Conservation (phyloP, 2,797 vertebrate species). For the Triplophysa yarkandensis region DNA sequence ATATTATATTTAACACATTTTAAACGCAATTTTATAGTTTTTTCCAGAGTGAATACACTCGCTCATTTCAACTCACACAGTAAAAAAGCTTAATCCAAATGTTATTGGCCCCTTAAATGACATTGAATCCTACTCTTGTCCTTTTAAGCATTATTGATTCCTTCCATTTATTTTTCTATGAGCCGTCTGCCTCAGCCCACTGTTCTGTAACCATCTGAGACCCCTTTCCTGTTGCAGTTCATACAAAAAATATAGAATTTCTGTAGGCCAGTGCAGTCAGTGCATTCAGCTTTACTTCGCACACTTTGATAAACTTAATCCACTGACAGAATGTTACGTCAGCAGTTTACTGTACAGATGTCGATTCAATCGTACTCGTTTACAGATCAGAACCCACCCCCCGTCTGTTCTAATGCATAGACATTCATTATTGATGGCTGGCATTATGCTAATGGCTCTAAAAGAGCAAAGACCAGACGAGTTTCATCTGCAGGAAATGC, state of each 20-base stretch:
- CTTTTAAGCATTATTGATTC: not conserved
- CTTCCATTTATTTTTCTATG: not conserved
- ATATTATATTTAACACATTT: not conserved
- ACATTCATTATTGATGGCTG: constrained; percentile 82
- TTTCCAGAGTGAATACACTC: not conserved
- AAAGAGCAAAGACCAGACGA: constrained; percentile 60
- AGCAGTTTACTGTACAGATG: constrained; percentile 26
- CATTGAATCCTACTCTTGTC: not conserved
- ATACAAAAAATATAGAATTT: not conserved
- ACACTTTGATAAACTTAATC: constrained; percentile 32
- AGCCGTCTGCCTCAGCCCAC: not conserved
- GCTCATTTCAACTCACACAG: not conserved
- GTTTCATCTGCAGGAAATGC: constrained; percentile 46
- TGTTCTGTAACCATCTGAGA: not conserved
- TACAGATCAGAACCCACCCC: constrained; percentile 17
- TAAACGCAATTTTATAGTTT: not conserved
- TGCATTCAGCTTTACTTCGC: constrained; percentile 37
- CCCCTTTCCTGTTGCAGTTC: not conserved
- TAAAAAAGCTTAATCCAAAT: not conserved
- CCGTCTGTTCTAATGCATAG: constrained; percentile 77
- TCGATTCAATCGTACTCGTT: constrained; percentile 12
- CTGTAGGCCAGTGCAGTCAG: constrained; percentile 1
- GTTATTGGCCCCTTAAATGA: not conserved
- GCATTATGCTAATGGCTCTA: constrained; percentile 81
- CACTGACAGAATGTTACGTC: constrained; percentile 29